phyloP scores from a whole-genome alignment of 2,888 invertebrate species.

The Limnephilus auricula region DNA sequence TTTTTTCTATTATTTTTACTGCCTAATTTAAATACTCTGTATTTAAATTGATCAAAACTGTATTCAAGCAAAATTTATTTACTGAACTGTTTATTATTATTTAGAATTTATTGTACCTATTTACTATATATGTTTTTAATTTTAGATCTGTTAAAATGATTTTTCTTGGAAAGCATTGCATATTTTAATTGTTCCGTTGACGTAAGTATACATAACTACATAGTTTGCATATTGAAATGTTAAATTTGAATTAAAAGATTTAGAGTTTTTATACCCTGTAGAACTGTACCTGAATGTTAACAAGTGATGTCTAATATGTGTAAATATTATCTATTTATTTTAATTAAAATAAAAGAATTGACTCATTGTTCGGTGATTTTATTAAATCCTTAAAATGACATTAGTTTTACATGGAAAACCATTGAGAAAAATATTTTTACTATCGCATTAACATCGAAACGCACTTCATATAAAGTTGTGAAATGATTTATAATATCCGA shows the following conservation, averaged over 20 bases:
- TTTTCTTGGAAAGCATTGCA: background rate
- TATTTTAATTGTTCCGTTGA: background rate
- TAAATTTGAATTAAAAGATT: constrained; percentile 29
- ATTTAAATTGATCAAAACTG: background rate
- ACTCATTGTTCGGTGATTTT: background rate
- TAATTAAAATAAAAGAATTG: constrained; percentile 33
- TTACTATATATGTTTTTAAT: background rate
- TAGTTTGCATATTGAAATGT: constrained; percentile 24
- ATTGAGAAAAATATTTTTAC: background rate
- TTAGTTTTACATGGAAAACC: background rate
- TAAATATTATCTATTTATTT: constrained; percentile 47
- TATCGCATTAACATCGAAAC: too few species aligned
- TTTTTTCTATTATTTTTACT: background rate
- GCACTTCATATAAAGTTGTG: too few species aligned
- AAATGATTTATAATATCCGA: too few species aligned
- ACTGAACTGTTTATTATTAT: background rate
- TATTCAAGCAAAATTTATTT: background rate
- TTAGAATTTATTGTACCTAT: background rate
- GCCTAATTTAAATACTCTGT: background rate
- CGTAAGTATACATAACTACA: background rate
- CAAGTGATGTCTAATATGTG: constrained; percentile 27
- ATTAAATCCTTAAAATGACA: background rate
- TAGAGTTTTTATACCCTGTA: constrained; percentile 60
- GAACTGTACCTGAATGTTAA: constrained; percentile 60
- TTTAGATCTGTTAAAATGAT: background rate